Evolutionary conservation across 1,140 invertebrate species (phyloP), one percentile per base, ranked within the genome.

Genomic region (Drosophila auraria): DNA sequence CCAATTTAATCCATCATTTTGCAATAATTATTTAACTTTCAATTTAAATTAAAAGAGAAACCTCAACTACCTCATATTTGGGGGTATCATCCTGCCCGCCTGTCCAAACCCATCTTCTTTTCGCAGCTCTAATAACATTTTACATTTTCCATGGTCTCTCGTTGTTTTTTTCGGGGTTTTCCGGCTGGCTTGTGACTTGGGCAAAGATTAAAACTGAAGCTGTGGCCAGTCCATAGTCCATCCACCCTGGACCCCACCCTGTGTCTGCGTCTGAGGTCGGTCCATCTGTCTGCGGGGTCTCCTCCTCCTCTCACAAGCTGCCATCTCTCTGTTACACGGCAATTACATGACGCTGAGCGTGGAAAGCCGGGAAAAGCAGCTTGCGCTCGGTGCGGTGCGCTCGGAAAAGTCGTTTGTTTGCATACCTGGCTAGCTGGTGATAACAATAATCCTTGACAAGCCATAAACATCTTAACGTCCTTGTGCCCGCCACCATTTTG

Each of bases 371-470:
- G 15, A 70, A 63, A 54, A 75, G 45, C 76, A 79, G 66, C 57
- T 79, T 73, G 17, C 23, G n/a, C 15, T 36, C n/a, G 45, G 23
- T 17, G 9, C 11, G 50, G 14, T 20, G 20, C 20, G 20, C 20
- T 20, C 20, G 27, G 17, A 6, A 59, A 44, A 42, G 63, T 58
- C 73, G 73, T 57, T 61, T 86, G 86, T 90, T 90, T 86, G 86
- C 82, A 86, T 90, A 90, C 79, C 86, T 90, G 86, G 86, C 87
- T 80, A 80, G 62, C 79, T 86, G 86, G 82, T 82, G 86, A 90
- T 90, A 90, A 90, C 86, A 90, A 90, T 90, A 90, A 90, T 90
- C 86, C 86, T 86, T 91, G 86, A 90, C 86, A 90, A 90, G 86
- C 82, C 86, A 90, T 90, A 90, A 90, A 90, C 86, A 90, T 90